Percentiles rank a stretch among this genome's conserved stretches.
Evolutionary conservation across 2,113 vertebrate genomes (phyloP).

Genomic region (Helogale parvula): DNA sequence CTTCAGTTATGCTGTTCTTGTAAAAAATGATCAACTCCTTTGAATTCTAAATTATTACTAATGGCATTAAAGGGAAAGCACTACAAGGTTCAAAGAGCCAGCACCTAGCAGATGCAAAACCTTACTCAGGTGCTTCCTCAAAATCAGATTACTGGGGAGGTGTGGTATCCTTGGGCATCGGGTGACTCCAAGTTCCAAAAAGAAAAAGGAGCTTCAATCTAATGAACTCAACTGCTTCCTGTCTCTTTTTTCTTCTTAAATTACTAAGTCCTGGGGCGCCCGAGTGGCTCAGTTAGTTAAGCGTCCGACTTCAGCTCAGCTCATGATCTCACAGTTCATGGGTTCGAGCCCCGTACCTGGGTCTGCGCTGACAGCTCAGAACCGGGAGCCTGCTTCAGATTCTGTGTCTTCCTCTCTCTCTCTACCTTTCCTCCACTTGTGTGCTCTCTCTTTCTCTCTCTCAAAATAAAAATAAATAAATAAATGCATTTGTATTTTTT

Average conservation of each 20-base stretch:
- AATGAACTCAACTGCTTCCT: not conserved
- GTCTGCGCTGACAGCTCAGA: too few relatives aligned
- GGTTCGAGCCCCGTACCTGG: too few relatives aligned
- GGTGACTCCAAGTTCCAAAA: not conserved
- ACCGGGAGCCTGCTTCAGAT: too few relatives aligned
- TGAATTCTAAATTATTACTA: not conserved
- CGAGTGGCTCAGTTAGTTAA: too few relatives aligned
- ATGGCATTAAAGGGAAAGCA: not conserved
- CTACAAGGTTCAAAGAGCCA: not conserved
- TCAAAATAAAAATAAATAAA: too few relatives aligned
- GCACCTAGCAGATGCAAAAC: accelerated
- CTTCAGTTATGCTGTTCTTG: not conserved
- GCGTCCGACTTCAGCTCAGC: too few relatives aligned
- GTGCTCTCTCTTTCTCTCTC: too few relatives aligned
- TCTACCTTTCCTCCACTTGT: too few relatives aligned
- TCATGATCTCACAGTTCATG: too few relatives aligned
- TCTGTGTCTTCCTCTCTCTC: too few relatives aligned
- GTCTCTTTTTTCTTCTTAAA: not conserved
- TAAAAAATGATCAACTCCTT: not conserved
- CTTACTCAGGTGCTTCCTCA: not conserved
- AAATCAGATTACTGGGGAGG: not conserved
- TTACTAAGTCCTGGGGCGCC: not conserved
- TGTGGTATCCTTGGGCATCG: not conserved
- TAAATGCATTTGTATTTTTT: too few relatives aligned
- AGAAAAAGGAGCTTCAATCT: not conserved